These are phyloP conservation scores for Rutpela maculata DNA, from an alignment of 2,888 invertebrate genomes.

Conservation along the genomic window DNA sequence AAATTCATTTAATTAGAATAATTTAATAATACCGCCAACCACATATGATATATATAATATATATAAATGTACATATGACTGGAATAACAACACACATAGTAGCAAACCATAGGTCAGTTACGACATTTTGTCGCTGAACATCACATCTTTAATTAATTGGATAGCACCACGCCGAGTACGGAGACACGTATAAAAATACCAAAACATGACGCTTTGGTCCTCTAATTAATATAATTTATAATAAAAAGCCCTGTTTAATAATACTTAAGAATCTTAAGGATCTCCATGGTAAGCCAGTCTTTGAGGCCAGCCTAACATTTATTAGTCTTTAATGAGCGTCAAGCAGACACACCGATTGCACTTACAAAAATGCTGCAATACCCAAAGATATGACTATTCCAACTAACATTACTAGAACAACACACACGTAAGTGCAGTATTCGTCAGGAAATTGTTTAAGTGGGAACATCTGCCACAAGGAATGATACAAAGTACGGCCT, in stretches of 20 bases:
- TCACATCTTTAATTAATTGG: constrained; percentile 66
- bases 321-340: constrained; percentile 39
- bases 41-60: constrained; percentile 60
- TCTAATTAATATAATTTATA: constrained; percentile 67
- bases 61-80: constrained; percentile 70
- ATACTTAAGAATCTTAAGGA: constrained; percentile 66
- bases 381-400: constrained; percentile 68
- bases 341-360: constrained; percentile 41
- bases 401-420: constrained; percentile 72
- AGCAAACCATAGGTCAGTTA: constrained; percentile 41
- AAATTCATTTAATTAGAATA: constrained; percentile 67
- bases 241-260: constrained; percentile 73
- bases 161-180: constrained; percentile 74
- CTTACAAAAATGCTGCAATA: constrained; percentile 64
- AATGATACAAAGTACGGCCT: constrained; percentile 56
- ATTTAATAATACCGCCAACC: constrained; percentile 72
- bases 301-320: constrained; percentile 26
- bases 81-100: constrained; percentile 70
- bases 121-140: constrained; percentile 51
- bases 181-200: constrained; percentile 73
- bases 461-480: constrained; percentile 61
- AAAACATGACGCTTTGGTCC: constrained; percentile 72
- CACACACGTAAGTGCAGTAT: constrained; percentile 76
- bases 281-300: constrained; percentile 30
- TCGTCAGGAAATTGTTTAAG: constrained; percentile 75